Conservation (phyloP, 2,113 vertebrate genomes). For the Leptocoma aspasia region DNA sequence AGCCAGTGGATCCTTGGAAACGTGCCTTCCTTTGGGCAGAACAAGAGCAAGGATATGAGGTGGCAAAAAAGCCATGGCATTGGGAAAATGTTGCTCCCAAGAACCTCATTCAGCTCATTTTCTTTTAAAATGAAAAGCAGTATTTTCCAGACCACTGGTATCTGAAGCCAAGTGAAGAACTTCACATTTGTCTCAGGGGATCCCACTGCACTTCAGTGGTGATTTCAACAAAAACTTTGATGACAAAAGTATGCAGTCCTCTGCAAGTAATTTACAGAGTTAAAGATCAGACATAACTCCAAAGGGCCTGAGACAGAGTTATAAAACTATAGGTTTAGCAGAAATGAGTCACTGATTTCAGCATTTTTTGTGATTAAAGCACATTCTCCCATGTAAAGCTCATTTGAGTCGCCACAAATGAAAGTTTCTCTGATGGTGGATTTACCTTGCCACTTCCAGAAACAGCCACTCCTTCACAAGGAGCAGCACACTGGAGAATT, state of each 20-base stretch:
- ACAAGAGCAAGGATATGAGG: neutral
- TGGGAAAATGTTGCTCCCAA: neutral
- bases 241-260: neutral
- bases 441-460: neutral
- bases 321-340: neutral
- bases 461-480: neutral
- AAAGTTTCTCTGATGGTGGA: neutral
- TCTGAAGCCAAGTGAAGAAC: neutral
- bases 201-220: neutral
- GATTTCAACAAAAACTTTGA: slow-evolving; percentile 46
- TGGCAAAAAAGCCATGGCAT: neutral
- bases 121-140: neutral
- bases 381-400: neutral
- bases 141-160: slow-evolving; percentile 40
- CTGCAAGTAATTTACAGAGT: slow-evolving; percentile 6
- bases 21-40: neutral
- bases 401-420: neutral
- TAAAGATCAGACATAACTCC: neutral
- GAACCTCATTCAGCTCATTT: neutral
- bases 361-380: neutral
- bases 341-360: neutral
- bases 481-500: neutral
- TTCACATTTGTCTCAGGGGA: slow-evolving; percentile 28
- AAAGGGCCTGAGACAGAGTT: neutral
- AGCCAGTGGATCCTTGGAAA: neutral